Conservation (phyloP, 2,113 vertebrate genomes). For the Nyctereutes procyonoides region DNA sequence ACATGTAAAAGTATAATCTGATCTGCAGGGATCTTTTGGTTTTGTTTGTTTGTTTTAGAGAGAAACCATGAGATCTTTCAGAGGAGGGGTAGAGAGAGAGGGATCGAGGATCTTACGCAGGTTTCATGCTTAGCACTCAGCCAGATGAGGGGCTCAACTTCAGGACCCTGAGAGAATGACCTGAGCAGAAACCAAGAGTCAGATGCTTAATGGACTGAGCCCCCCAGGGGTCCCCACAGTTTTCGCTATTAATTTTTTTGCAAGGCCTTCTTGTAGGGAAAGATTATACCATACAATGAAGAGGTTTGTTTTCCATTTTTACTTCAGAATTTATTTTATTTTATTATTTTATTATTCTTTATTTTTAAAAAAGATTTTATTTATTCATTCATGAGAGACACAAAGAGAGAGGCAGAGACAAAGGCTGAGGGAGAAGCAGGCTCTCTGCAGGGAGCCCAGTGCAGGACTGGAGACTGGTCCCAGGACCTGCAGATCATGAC, state of each 20-base stretch:
- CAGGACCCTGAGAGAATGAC: not conserved
- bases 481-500: too few species aligned
- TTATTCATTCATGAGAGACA: too few species aligned
- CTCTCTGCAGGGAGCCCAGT: too few species aligned
- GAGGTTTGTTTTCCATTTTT: constrained; percentile 71
- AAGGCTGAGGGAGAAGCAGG: too few species aligned
- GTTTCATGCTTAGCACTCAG: not conserved
- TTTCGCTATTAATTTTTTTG: not conserved
- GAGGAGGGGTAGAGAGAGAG: not conserved
- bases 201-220: not conserved
- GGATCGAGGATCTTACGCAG: not conserved
- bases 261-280: constrained; percentile 57
- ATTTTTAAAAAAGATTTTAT: too few species aligned
- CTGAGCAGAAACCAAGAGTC: not conserved
- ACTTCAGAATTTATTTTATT: constrained; percentile 67
- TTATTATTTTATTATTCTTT: too few species aligned
- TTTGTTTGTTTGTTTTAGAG: not conserved
- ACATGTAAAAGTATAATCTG: constrained; percentile 48
- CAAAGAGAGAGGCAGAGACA: too few species aligned
- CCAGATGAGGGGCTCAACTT: not conserved
- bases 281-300: constrained; percentile 69
- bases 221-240: not conserved
- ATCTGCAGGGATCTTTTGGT: not conserved
- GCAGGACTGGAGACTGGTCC: too few species aligned
- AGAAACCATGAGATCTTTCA: not conserved